phyloP scores from a whole-genome alignment of 2,888 invertebrate species.

The Scaeva pyrastri region DNA sequence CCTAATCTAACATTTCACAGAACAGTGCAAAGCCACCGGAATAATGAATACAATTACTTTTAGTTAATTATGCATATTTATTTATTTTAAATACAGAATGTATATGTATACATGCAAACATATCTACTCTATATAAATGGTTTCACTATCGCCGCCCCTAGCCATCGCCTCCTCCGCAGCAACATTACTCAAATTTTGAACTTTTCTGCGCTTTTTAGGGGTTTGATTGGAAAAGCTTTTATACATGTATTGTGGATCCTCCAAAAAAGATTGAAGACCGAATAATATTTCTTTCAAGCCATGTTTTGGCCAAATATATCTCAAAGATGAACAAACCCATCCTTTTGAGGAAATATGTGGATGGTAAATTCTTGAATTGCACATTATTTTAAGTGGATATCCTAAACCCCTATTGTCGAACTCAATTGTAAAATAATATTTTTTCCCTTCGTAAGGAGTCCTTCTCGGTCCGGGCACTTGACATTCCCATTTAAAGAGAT shows the following conservation, averaged over 20 bases:
- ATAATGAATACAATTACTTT: no score
- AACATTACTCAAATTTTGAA: no score
- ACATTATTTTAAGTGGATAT: constrained; percentile 1
- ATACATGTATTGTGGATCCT: constrained; percentile 25
- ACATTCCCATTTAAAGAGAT: constrained; percentile 59
- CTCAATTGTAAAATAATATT: constrained; percentile 26
- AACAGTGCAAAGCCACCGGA: no score
- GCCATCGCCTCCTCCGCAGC: no score
- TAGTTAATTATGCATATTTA: no score
- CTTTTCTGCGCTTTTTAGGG: no score
- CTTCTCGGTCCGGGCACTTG: constrained; percentile 44
- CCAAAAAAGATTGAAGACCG: constrained; percentile 58
- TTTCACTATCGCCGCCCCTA: no score
- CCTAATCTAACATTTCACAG: no score
- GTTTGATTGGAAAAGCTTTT: no score
- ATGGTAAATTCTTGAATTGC: constrained; percentile 53
- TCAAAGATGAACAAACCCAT: constrained; percentile 41
- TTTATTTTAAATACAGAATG: no score
- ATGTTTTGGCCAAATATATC: constrained; percentile 10
- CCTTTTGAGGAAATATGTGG: constrained; percentile 54
- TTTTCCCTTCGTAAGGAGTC: constrained; percentile 32
- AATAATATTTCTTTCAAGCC: constrained; percentile 59
- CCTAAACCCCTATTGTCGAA: constrained; percentile 1
- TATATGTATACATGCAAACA: no score
- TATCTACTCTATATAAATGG: no score